Evolutionary conservation across 1,140 invertebrate species (phyloP).

Genomic region (Philotrypesis tridentata): DNA sequence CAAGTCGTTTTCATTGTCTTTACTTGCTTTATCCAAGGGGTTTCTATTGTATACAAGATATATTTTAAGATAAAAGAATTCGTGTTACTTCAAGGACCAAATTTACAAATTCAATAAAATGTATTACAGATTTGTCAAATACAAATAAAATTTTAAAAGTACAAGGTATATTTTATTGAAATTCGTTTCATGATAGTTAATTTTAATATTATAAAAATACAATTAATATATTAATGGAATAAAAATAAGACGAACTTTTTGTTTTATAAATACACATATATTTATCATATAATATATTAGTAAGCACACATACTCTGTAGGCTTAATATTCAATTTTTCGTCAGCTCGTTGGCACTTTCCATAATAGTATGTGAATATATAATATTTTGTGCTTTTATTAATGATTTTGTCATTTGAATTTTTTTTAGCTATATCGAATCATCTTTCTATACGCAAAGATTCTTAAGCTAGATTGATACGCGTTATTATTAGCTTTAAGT

Average conservation of each 20-base stretch:
- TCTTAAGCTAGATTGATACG: constrained; percentile 48
- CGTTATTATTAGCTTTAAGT: constrained; percentile 50
- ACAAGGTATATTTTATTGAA: background rate
- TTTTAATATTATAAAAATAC: background rate
- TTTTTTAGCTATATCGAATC: constrained; percentile 34
- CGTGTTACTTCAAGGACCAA: background rate
- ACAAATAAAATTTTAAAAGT: background rate
- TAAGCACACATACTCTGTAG: constrained; percentile 57
- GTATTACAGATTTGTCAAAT: background rate
- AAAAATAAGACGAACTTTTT: constrained; percentile 1
- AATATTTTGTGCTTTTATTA: constrained; percentile 52
- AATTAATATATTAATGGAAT: background rate
- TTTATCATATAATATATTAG: constrained; percentile 52
- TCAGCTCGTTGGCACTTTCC: constrained; percentile 57
- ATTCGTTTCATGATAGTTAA: background rate
- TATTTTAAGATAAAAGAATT: background rate
- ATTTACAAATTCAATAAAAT: background rate
- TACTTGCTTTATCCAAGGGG: background rate
- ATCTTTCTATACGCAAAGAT: constrained; percentile 36
- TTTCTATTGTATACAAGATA: background rate
- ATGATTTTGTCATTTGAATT: constrained; percentile 3
- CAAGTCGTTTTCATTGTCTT: constrained; percentile 22
- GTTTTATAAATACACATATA: constrained; percentile 56
- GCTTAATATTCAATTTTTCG: constrained; percentile 54
- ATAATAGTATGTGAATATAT: constrained; percentile 48